Conservation (phyloP, 1,140 invertebrate genomes). For the Bombus superbus region DNA sequence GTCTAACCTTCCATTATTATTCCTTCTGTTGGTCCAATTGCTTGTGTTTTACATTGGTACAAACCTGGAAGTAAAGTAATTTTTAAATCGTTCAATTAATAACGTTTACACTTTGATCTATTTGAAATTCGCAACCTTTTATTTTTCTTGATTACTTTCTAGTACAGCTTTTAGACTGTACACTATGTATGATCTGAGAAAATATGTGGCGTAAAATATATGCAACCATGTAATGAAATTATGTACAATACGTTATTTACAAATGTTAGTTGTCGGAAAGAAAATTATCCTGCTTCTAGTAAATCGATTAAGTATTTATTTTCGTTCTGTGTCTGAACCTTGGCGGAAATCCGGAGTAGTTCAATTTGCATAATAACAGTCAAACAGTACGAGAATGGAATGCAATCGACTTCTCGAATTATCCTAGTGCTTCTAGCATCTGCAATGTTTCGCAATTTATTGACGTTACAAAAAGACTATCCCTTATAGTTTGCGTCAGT, state of each 20-base stretch:
- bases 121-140: not conserved
- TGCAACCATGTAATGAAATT: too few species aligned
- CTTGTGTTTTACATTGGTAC: not conserved
- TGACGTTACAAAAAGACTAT: too few species aligned
- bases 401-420: constrained; percentile 1
- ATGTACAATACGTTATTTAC: too few species aligned
- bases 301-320: constrained; percentile 8
- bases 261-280: not conserved
- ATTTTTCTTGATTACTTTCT: not conserved
- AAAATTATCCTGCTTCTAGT: not conserved
- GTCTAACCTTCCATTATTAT: not conserved
- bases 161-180: too few species aligned
- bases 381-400: not conserved
- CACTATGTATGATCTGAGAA: not conserved
- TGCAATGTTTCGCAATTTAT: too few species aligned
- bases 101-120: too few species aligned
- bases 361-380: constrained; percentile 15
- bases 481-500: too few species aligned
- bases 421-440: not conserved
- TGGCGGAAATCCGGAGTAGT: constrained; percentile 14
- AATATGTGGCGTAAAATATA: not conserved
- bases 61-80: not conserved
- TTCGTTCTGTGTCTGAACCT: not conserved
- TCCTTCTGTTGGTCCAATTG: not conserved
- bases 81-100: too few species aligned